These are phyloP conservation scores for Cecropterus lyciades DNA, from an alignment of 1,140 invertebrate genomes.

Conservation along the genomic window DNA sequence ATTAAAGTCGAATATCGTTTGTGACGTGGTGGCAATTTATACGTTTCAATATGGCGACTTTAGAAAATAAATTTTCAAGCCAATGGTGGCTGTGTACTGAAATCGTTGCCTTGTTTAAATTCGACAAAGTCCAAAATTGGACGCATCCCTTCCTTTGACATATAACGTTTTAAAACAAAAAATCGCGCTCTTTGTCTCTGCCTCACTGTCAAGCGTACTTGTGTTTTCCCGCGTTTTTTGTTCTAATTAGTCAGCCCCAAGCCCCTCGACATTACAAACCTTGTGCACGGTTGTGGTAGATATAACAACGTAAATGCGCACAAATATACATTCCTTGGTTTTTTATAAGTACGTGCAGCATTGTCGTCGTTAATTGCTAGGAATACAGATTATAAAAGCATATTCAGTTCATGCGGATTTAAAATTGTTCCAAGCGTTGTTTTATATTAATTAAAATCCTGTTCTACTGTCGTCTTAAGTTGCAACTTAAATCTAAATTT, in stretches of 20 bases:
- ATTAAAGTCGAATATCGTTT: constrained; percentile 37
- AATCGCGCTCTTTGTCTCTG: constrained; percentile 77
- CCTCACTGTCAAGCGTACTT: constrained; percentile 82
- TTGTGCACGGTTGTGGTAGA: constrained; percentile 47
- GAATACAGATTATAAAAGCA: constrained; percentile 36
- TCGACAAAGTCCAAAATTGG: constrained; percentile 31
- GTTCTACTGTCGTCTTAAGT: neutral
- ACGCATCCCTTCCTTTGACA: constrained; percentile 17
- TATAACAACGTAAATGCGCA: constrained; percentile 36
- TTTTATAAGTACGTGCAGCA: constrained; percentile 33
- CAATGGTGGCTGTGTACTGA: constrained; percentile 46
- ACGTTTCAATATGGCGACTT: constrained; percentile 45
- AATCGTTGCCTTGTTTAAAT: constrained; percentile 42
- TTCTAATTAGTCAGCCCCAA: constrained; percentile 81
- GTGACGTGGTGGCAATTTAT: constrained; percentile 22
- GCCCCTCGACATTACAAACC: constrained; percentile 70
- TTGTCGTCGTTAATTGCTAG: constrained; percentile 37
- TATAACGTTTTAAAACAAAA: constrained; percentile 39
- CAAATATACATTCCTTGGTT: constrained; percentile 36
- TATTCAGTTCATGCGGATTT: constrained; percentile 25
- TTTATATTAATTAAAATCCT: constrained; percentile 11
- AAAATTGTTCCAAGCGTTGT: constrained; percentile 25
- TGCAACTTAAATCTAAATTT: neutral
- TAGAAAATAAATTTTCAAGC: constrained; percentile 72
- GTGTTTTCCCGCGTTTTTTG: constrained; percentile 83